These are phyloP conservation scores for Machimus rusticus DNA, from an alignment of 2,888 invertebrate genomes.

Conservation along the genomic window DNA sequence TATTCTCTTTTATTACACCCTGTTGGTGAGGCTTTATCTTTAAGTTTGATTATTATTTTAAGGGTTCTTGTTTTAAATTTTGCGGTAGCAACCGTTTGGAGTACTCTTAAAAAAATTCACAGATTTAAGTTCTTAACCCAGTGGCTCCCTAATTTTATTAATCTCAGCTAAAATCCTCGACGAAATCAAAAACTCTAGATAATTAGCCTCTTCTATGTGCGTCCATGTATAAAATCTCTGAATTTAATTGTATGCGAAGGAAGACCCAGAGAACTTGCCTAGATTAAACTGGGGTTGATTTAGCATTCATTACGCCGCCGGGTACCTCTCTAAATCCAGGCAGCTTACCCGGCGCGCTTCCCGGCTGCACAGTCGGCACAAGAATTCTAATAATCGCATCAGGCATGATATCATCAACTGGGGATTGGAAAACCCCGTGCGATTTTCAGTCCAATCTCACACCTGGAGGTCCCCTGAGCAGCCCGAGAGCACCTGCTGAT, in stretches of 20 bases:
- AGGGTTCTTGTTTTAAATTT: background rate
- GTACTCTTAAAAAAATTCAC: background rate
- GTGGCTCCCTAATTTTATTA: background rate
- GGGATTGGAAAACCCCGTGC: slow-evolving; percentile 28
- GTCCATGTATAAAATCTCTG: slow-evolving; percentile 35
- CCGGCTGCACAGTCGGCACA: background rate
- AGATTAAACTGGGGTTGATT: slow-evolving; percentile 29
- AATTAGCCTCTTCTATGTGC: slow-evolving; percentile 39
- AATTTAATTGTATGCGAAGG: slow-evolving; percentile 22
- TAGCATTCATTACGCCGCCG: slow-evolving; percentile 17
- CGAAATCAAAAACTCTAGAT: slow-evolving; percentile 9
- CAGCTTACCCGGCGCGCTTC: background rate
- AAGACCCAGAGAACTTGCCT: background rate
- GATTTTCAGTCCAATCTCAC: slow-evolving; percentile 8
- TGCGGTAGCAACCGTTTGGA: background rate
- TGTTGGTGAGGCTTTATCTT: background rate
- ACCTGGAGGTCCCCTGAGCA: background rate
- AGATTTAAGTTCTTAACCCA: background rate
- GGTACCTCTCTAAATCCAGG: background rate
- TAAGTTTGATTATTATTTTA: background rate
- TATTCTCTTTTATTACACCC: background rate
- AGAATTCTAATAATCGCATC: slow-evolving; percentile 28
- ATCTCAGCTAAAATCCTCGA: background rate
- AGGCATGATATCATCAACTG: slow-evolving; percentile 10
- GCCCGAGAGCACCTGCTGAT: background rate